Evolutionary conservation across 2,888 invertebrate genomes (phyloP).

Genomic region (Entomobrya proxima): DNA sequence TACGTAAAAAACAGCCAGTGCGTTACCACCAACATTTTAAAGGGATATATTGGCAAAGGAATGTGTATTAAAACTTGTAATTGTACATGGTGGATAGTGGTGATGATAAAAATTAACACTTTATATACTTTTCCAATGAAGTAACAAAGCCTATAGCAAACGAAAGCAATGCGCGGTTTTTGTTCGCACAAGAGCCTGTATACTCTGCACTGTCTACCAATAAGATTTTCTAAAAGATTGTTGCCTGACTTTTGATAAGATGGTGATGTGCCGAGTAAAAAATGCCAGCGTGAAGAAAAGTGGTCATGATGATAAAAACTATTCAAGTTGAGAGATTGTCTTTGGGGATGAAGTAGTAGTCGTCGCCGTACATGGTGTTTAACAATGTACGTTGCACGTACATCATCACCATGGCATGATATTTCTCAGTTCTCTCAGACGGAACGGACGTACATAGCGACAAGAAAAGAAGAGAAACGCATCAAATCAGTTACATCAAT

Average conservation of each 20-base stretch:
- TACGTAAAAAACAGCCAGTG: neutral
- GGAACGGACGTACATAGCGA: neutral
- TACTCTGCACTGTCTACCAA: neutral
- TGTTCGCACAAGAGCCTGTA: neutral
- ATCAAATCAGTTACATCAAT: slow-evolving; percentile 26
- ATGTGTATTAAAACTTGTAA: neutral
- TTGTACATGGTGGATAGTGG: too few species aligned
- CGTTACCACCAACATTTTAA: neutral
- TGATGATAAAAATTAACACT: neutral
- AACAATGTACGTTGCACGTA: neutral
- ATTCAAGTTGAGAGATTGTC: slow-evolving; percentile 45
- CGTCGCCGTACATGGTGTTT: neutral
- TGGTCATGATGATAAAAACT: neutral
- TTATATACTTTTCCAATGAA: neutral
- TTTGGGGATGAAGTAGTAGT: slow-evolving; percentile 41
- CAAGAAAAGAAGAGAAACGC: slow-evolving; percentile 15
- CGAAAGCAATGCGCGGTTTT: neutral
- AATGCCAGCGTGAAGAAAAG: neutral
- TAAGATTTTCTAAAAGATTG: slow-evolving; percentile 42
- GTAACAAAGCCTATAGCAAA: neutral
- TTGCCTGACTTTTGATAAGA: slow-evolving; percentile 37
- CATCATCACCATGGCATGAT: slow-evolving; percentile 18
- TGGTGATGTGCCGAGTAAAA: slow-evolving; percentile 39
- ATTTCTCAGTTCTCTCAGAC: neutral
- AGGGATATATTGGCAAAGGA: neutral